Evolutionary conservation across 2,797 vertebrate genomes (phyloP).

Genomic region (Microcaecilia unicolor): DNA sequence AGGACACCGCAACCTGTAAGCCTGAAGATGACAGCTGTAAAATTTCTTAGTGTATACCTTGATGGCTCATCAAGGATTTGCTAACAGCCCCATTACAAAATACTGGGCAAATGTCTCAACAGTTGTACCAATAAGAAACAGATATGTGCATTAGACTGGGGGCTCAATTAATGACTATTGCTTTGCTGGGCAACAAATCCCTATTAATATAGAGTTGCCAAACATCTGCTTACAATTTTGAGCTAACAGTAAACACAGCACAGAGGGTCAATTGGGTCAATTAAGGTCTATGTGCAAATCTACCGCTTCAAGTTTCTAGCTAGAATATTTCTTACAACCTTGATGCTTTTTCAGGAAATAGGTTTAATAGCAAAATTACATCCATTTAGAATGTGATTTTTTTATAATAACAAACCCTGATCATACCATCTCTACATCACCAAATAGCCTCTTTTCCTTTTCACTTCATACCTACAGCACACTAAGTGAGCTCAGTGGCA

Average conservation of each 20-base stretch:
- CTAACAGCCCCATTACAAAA: no score
- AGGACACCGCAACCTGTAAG: no score
- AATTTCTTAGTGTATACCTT: no score
- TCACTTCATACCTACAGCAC: conserved; percentile 22
- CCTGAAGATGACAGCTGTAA: no score
- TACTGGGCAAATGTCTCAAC: conserved; percentile 33
- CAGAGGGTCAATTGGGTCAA: conserved; percentile 88
- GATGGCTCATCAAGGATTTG: no score
- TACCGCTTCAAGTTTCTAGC: conserved; percentile 64
- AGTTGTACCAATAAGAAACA: conserved; percentile 36
- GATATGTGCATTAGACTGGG: conserved; percentile 36
- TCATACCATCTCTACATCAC: conserved; percentile 27
- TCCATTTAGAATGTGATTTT: conserved; percentile 74
- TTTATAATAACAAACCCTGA: conserved; percentile 71
- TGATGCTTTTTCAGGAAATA: conserved; percentile 70
- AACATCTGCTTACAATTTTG: conserved; percentile 94
- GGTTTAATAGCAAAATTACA: conserved; percentile 70
- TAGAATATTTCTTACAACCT: conserved; percentile 40
- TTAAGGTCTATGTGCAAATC: conserved; percentile 82
- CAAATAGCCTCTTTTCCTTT: conserved; percentile 33
- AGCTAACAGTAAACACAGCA: conserved; percentile 84
- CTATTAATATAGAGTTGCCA: conserved; percentile 62
- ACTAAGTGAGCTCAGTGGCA: conserved; percentile 4
- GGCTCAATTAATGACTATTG: conserved; percentile 53
- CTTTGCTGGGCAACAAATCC: conserved; percentile 59